Evolutionary conservation across 2,113 vertebrate genomes (phyloP).

Genomic region (Ranitomeya imitator): DNA sequence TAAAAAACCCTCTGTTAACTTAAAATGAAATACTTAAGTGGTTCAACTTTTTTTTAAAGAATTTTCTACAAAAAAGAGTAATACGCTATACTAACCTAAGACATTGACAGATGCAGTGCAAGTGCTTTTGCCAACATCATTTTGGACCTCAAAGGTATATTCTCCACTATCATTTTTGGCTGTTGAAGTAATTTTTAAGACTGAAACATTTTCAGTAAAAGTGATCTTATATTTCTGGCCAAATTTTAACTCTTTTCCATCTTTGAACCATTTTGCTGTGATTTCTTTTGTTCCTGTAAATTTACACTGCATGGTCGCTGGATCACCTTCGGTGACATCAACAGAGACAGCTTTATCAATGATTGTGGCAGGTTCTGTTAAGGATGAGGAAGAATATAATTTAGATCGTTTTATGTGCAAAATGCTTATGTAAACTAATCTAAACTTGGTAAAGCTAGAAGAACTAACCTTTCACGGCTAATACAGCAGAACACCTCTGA

Average conservation of each 20-base stretch:
- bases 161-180: constrained; percentile 89
- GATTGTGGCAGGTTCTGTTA: constrained; percentile 90
- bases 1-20: constrained; percentile 62
- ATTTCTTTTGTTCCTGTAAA: constrained; percentile 93
- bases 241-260: constrained; percentile 82
- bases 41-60: neutral
- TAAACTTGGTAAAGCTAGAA: neutral
- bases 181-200: constrained; percentile 86
- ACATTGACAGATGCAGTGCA: constrained; percentile 88
- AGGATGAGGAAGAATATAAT: constrained; percentile 64
- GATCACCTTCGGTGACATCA: constrained; percentile 95
- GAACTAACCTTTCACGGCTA: constrained; percentile 94
- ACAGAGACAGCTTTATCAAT: constrained; percentile 89
- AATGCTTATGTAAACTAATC: neutral
- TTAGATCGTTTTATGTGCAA: neutral
- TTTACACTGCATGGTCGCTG: constrained; percentile 89
- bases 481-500: constrained; percentile 87
- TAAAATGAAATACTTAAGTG: neutral
- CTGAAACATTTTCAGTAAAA: constrained; percentile 84
- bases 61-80: neutral
- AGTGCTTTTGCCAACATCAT: constrained; percentile 88
- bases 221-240: constrained; percentile 89
- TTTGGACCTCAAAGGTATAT: constrained; percentile 90
- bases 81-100: constrained; percentile 82
- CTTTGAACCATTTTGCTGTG: constrained; percentile 87